Evolutionary conservation across 2,113 vertebrate species (phyloP).

Genomic region (Propithecus coquereli): DNA sequence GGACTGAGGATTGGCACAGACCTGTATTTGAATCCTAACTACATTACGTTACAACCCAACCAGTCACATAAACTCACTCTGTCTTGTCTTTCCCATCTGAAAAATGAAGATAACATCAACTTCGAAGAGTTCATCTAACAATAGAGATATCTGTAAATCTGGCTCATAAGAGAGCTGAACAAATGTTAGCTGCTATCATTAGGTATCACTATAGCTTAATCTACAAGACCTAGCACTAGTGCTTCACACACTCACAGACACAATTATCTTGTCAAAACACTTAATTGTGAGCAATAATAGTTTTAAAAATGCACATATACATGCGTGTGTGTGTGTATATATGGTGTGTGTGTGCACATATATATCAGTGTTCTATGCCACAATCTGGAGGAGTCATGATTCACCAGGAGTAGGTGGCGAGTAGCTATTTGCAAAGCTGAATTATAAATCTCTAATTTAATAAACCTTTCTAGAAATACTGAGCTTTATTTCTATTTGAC

Average conservation of each 20-base stretch:
- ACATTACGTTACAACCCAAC: not conserved
- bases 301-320: not conserved
- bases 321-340: not conserved
- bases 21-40: not conserved
- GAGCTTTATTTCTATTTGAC: conserved; percentile 45
- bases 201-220: not conserved
- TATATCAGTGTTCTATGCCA: not conserved
- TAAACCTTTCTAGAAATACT: conserved; percentile 41
- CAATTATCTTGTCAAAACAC: not conserved
- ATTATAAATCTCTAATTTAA: conserved; percentile 59
- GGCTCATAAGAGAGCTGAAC: not conserved
- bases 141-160: not conserved
- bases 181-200: not conserved
- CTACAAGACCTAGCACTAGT: not conserved
- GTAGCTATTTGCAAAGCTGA: conserved; percentile 55
- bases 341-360: not conserved
- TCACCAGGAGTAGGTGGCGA: not conserved
- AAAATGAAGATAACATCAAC: not conserved
- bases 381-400: not conserved
- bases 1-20: not conserved
- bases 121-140: not conserved
- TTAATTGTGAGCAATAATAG: not conserved
- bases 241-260: not conserved
- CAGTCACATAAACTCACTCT: not conserved
- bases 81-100: not conserved